Percentiles rank a stretch among this genome's conserved stretches.
phyloP scores from a whole-genome alignment of 2,888 invertebrate genomes.

The Luperina nickerlii region DNA sequence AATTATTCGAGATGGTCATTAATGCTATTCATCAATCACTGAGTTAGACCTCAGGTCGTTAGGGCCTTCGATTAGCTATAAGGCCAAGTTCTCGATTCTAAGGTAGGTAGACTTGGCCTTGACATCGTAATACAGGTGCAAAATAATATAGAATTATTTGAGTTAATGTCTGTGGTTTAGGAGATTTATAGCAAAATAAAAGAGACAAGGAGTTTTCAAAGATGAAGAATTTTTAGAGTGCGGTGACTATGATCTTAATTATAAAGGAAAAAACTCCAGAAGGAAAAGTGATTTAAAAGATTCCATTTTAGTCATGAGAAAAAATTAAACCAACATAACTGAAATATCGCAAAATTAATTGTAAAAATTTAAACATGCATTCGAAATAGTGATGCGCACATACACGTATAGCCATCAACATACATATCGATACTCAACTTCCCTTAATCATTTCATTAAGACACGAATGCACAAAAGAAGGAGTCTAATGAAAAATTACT shows the following conservation, averaged over 20 bases:
- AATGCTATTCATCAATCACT: constrained; percentile 71
- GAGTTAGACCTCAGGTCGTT: constrained; percentile 68
- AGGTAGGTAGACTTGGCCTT: constrained; percentile 46
- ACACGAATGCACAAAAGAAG: constrained; percentile 77
- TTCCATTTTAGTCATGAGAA: too few species aligned
- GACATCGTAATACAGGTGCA: constrained; percentile 49
- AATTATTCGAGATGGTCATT: constrained; percentile 71
- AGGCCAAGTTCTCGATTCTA: constrained; percentile 58
- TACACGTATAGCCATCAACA: constrained; percentile 29
- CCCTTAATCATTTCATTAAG: constrained; percentile 86
- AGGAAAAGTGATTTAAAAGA: not conserved
- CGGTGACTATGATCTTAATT: not conserved
- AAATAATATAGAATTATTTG: constrained; percentile 45
- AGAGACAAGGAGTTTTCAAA: not conserved
- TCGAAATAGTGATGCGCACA: constrained; percentile 52
- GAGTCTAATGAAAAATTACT: constrained; percentile 83
- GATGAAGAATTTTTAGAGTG: too few species aligned
- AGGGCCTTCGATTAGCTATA: constrained; percentile 56
- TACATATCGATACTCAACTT: constrained; percentile 72
- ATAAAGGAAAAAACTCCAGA: not conserved
- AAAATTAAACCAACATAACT: not conserved
- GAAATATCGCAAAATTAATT: not conserved
- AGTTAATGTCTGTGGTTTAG: constrained; percentile 11
- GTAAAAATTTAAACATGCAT: not conserved
- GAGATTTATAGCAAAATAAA: not conserved